Conservation (phyloP, 2,888 invertebrate species). For the Dioctria rufipes region DNA sequence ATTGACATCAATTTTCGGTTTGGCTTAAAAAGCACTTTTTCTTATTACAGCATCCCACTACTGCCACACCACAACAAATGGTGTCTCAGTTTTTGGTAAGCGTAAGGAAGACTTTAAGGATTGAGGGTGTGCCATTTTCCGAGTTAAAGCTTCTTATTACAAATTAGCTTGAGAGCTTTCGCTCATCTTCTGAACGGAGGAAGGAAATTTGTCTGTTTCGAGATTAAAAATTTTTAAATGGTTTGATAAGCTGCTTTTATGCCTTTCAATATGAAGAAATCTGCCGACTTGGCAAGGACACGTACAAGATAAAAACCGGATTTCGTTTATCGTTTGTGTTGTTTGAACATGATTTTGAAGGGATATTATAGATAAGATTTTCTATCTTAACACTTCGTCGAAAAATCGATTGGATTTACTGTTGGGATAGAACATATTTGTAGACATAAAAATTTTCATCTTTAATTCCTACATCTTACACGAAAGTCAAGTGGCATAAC, state of each 20-base stretch:
- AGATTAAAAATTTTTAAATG: constrained; percentile 23
- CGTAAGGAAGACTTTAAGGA: background rate
- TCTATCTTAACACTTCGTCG: no score
- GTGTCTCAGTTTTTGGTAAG: no score
- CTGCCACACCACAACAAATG: no score
- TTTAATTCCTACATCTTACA: no score
- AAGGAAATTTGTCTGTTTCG: background rate
- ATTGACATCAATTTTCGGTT: constrained; percentile 36
- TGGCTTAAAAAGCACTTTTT: constrained; percentile 45
- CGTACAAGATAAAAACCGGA: background rate
- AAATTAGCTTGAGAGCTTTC: constrained; percentile 32
- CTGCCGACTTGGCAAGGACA: background rate
- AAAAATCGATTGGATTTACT: no score
- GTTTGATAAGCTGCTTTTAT: constrained; percentile 34
- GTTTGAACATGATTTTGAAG: no score
- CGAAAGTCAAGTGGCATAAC: no score
- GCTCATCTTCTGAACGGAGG: background rate
- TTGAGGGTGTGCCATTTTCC: background rate
- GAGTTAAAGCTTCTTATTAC: constrained; percentile 27
- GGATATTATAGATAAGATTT: no score
- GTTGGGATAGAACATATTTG: no score
- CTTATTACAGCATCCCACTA: background rate
- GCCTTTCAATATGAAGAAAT: constrained; percentile 29
- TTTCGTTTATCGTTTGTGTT: background rate
- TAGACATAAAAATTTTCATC: no score